Evolutionary conservation across 1,140 invertebrate genomes (phyloP).

Genomic region (Phocides pigmalion): DNA sequence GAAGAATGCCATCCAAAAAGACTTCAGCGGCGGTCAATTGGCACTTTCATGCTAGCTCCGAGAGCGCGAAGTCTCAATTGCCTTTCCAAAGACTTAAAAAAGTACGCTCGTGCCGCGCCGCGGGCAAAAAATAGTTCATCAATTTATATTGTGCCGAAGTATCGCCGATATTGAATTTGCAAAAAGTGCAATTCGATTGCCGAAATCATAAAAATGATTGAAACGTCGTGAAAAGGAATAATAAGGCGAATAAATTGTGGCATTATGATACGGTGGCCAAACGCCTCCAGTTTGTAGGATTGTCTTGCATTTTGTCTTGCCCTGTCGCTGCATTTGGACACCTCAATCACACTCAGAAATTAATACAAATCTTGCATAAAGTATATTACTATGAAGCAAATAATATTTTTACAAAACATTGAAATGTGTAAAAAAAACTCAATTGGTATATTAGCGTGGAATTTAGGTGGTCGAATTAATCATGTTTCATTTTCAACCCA

Average conservation of each 20-base stretch:
- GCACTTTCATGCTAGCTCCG: slow-evolving; percentile 4
- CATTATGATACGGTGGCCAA: neutral
- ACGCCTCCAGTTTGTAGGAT: neutral
- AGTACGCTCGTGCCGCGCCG: slow-evolving; percentile 2
- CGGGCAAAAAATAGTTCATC: slow-evolving; percentile 17
- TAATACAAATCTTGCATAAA: too few species aligned
- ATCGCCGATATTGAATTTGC: slow-evolving; percentile 8
- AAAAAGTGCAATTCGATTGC: slow-evolving; percentile 28
- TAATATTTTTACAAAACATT: too few species aligned
- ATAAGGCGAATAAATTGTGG: slow-evolving; percentile 14
- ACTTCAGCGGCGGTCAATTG: neutral
- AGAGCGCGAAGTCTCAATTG: slow-evolving; percentile 5
- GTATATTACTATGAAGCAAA: too few species aligned
- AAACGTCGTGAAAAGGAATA: slow-evolving; percentile 22
- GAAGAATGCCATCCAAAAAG: slow-evolving; percentile 1
- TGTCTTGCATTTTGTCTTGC: neutral
- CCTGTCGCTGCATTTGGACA: neutral
- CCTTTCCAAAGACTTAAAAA: slow-evolving; percentile 21
- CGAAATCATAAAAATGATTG: slow-evolving; percentile 19
- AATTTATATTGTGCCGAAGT: slow-evolving; percentile 15
- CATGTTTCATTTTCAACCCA: too few species aligned
- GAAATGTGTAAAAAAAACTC: too few species aligned
- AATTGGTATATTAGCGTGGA: too few species aligned
- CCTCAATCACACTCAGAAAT: too few species aligned
- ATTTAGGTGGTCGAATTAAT: too few species aligned